Evolutionary conservation across 2,888 invertebrate genomes (phyloP).

Genomic region (Mesoligia furuncula): DNA sequence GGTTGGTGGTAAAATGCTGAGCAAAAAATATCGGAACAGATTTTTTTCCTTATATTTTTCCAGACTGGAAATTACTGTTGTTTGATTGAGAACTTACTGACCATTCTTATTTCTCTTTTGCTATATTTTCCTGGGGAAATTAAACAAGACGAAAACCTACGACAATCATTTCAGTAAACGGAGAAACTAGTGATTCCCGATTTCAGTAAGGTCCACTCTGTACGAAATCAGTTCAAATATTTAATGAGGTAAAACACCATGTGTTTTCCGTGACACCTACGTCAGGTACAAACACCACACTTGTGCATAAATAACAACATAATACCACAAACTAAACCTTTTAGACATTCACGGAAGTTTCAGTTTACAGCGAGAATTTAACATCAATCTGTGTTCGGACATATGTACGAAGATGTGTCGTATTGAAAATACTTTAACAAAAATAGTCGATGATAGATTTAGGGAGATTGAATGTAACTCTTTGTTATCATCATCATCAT

Average conservation of each 20-base stretch:
- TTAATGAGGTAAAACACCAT: slow-evolving; percentile 24
- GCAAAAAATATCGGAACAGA: slow-evolving; percentile 8
- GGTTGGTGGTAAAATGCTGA: slow-evolving; percentile 8
- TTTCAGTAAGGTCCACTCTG: not conserved
- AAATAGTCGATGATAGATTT: not conserved
- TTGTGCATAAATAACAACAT: slow-evolving; percentile 38
- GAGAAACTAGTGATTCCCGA: not conserved
- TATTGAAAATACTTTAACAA: not conserved
- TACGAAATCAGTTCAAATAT: slow-evolving; percentile 34
- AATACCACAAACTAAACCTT: slow-evolving; percentile 40
- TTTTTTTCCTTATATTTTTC: not conserved
- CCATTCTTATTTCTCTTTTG: not conserved
- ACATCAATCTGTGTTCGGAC: not conserved
- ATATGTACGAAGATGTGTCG: not conserved
- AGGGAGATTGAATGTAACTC: not conserved
- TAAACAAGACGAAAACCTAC: not conserved
- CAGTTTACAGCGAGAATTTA: slow-evolving; percentile 4
- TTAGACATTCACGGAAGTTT: slow-evolving; percentile 31
- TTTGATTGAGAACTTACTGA: not conserved
- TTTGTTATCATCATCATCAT: too few relatives aligned
- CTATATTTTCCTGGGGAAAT: not conserved
- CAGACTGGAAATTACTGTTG: not conserved
- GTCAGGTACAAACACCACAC: slow-evolving; percentile 10
- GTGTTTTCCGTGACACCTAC: slow-evolving; percentile 21
- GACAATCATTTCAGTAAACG: not conserved